Base-by-base conservation (phyloP, 2,113 vertebrate species). In the Stictonetta naevosa region DNA sequence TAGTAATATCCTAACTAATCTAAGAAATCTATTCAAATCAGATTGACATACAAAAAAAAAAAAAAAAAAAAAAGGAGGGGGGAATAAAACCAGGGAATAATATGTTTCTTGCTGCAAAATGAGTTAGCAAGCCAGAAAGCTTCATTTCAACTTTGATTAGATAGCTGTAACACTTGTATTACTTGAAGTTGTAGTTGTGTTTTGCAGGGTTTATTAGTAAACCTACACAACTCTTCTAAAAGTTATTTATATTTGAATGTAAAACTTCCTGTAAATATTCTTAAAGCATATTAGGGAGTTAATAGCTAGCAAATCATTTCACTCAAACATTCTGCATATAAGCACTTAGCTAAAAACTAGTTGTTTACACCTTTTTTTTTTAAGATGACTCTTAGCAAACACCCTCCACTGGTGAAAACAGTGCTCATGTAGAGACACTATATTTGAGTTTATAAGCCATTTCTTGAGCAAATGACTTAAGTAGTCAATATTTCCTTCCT, bases 1-100 rank as follows among this genome's bases (percentile, higher is more conserved):
- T 92, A 77, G 31, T 72, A 68, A 71, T 95, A 94, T 88, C 8
- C 83, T 86, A 73, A 74, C 44, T 89, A 95, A 95, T 87, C 59
- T 83, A 83, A 93, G 78, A 80, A 85, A 91, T 92, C 28, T 67
- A 42, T 94, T 85, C 19, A 86, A 59, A 95, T 87, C 38, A 81
- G 31, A 81, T 58, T 11, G 56, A 66, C 21, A 36, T 44, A n/a
- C 5, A 69, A 71, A 31, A 19, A 53, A 88, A 82, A 53, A 36
- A 46, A 46, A 46, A 19, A 53, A 88, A 82, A 53, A 36, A 48
- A 48, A 48, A 5, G 5, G 20, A 18, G 46, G 46, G 3, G 5
- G 0, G 4, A 67, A 71, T 26, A 66, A 94, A 82, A 31, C 53
- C 6, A 53, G 82, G 34, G 23, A 60, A 26, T 68, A 36, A 10